Evolutionary conservation across 1,140 invertebrate species (phyloP), one percentile per base, ranked within the genome.

Genomic region (Heliconius nattereri): DNA sequence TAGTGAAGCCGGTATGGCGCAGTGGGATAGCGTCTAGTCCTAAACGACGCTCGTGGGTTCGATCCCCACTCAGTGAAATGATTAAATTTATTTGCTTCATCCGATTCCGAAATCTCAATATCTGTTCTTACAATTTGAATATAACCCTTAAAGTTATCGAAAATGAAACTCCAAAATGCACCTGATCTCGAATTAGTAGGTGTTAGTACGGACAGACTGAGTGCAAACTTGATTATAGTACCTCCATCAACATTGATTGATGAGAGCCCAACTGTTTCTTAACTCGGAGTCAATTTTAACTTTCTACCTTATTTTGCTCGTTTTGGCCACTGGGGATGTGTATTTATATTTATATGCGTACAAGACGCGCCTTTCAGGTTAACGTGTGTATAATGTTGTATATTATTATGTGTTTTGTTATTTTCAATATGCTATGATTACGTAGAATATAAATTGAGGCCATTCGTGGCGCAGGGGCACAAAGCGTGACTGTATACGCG

Each of bases 241-340:
- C 92, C 90, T 92, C 90, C 92, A 91, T 93, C 90, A 93, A 72
- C 83, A 72, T 86, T 90, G 92, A 93, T 93, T 91, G 92, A 93
- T 93, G 90, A 88, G 85, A 49, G 78, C 80, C 82, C 85, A 80
- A 78, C 79, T 88, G 88, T n/a, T 73, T 71, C 75, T 76, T 76
- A 76, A 76, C 57, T 76, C 40, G 3, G 52, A 66, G 60, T 70
- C 66, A 70, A 76, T 76, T 76, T 76, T 76, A 76, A 76, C 74
- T 71, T 76, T n/a, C 16, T 60, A 45, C 37, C 75, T 26, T 60
- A 29, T 66, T 52, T 66, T 66, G 60, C 23, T 66, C 60, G 60
- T 66, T 66, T 23, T 66, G 13, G 60, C 60, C 60, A 66, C 60
- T 72, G n/a, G 37, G 37, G 19, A 72, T 37, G 23, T 72, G 5